Evolutionary conservation across 2,113 vertebrate genomes (phyloP), one percentile per base, ranked within the genome.

Genomic region (Ardeotis arabs): DNA sequence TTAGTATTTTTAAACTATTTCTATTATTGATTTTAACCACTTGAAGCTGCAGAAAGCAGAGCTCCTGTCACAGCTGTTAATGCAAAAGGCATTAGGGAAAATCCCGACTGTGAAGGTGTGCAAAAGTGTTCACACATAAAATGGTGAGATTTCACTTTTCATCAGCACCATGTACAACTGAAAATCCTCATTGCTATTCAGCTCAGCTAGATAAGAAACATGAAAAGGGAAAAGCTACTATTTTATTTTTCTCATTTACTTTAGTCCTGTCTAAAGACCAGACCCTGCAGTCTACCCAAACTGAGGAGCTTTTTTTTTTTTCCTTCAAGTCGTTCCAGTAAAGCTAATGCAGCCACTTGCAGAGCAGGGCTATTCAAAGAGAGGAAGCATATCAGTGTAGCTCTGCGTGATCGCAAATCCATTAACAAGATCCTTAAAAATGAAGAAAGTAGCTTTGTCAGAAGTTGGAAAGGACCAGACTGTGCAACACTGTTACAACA

Each of bases 81-180:
- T 87, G 70, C 84, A 93, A 90, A 93, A 96, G 52, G 68, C 91
- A 89, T 95, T 96, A 93, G 80, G 85, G 73, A 96, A 94, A 97
- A 97, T 94, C 91, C 87, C 90, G 67, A 29, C 89, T 72, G 80
- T 83, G 82, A 66, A 94, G 73, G 92, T 93, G 90, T 87, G 89
- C 92, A 95, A 95, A 95, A 96, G 72, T 12, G 41, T 83, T 95
- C 89, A 79, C 80, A 95, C 70, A 77, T 90, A 66, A 95, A 96
- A 93, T 37, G 69, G 80, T 1, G 21, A 85, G 76, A 92, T 83
- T 95, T 94, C 94, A 92, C 73, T 96, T 90, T 85, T 91, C 91
- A 94, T 94, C 87, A 89, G 77, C 72, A 75, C 74, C 63, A 16
- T n/a, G 39, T 64, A 73, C 67, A 92, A 83, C 55, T 8, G 1